Percentiles rank a stretch among this genome's conserved stretches.
phyloP scores from a whole-genome alignment of 64 coral and sea anemone genomes.

The Porites lutea region DNA sequence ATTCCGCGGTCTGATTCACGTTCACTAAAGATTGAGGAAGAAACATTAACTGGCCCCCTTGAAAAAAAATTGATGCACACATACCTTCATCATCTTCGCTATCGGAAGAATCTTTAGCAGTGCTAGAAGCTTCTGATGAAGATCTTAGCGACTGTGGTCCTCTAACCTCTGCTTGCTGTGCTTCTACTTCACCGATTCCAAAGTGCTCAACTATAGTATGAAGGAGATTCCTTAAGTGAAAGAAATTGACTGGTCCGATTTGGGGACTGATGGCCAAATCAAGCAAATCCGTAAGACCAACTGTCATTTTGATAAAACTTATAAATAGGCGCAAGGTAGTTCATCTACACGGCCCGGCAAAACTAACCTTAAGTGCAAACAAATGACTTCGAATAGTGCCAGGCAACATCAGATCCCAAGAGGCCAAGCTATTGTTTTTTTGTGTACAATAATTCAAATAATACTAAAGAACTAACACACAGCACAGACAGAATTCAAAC shows the following conservation, averaged over 20 bases:
- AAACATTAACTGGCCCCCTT: no score
- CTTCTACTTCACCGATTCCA: constrained; percentile 81
- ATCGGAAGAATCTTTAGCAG: constrained; percentile 33
- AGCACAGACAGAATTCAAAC: constrained; percentile 6
- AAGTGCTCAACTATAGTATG: constrained; percentile 90
- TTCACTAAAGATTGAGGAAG: background rate
- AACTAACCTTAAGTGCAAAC: constrained; percentile 15
- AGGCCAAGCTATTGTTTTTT: background rate
- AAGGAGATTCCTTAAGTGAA: constrained; percentile 88
- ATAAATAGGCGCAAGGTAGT: background rate
- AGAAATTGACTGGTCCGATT: constrained; percentile 96
- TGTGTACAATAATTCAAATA: constrained; percentile 40
- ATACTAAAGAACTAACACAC: background rate
- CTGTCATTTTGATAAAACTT: constrained; percentile 58
- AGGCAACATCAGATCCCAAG: constrained; percentile 48
- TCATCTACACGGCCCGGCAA: background rate
- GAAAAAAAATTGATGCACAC: constrained; percentile 8
- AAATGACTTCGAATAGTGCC: constrained; percentile 20
- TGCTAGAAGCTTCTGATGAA: constrained; percentile 70
- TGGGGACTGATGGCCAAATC: constrained; percentile 93
- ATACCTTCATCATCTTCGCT: constrained; percentile 77
- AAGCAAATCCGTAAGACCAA: constrained; percentile 78
- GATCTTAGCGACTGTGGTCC: constrained; percentile 54
- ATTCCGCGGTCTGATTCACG: no score
- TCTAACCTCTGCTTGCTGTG: constrained; percentile 82